A percentile compares a stretch with the other conserved stretches of the same genome.
These are phyloP conservation scores for Lutjanus erythropterus DNA, from an alignment of 2,113 vertebrate genomes.

Conservation along the genomic window DNA sequence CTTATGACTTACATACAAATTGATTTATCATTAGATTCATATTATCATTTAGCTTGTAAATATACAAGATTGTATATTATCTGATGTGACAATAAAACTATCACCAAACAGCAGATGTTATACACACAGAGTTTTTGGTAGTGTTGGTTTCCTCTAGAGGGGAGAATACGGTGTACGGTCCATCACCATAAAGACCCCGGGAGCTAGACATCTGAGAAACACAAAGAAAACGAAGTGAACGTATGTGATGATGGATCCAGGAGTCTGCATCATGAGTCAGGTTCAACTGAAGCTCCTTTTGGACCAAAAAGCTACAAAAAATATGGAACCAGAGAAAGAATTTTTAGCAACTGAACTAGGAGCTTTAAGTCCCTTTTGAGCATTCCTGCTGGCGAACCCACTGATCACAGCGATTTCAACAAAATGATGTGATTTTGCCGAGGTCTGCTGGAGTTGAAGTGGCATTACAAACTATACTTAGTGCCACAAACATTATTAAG, in stretches of 20 bases:
- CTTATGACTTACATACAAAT: too few relatives aligned
- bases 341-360: not conserved
- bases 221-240: not conserved
- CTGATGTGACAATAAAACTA: too few relatives aligned
- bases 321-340: not conserved
- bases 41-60: not conserved
- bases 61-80: too few relatives aligned
- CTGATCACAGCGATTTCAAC: not conserved
- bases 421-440: not conserved
- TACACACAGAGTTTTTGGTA: slow-evolving; percentile 23
- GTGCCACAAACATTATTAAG: too few relatives aligned
- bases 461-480: not conserved
- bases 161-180: slow-evolving; percentile 65
- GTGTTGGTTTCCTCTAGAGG: slow-evolving; percentile 40
- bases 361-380: not conserved
- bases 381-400: not conserved
- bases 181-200: not conserved
- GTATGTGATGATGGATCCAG: not conserved
- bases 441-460: not conserved
- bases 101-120: slow-evolving; percentile 8
- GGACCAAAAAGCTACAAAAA: not conserved
- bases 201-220: slow-evolving; percentile 3
- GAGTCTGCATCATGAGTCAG: too few relatives aligned
- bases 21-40: not conserved
- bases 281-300: not conserved